These are phyloP conservation scores for Microplitis demolitor DNA, from an alignment of 1,140 invertebrate genomes.

Conservation along the genomic window DNA sequence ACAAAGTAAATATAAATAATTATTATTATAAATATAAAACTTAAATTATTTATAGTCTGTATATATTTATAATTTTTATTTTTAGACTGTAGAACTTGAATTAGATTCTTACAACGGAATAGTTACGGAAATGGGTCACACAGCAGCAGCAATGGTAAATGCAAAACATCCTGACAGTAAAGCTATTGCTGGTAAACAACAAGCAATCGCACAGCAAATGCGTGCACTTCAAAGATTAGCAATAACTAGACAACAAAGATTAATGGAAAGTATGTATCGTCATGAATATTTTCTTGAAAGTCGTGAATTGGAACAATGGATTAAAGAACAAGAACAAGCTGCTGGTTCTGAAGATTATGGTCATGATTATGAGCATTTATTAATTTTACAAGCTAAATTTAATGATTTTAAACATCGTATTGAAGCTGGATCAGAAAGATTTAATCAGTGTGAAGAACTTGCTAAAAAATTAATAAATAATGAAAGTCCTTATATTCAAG, in stretches of 20 bases:
- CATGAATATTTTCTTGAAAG: constrained; percentile 94
- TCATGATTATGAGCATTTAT: constrained; percentile 94
- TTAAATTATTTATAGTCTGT: background rate
- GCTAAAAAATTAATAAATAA: constrained; percentile 88
- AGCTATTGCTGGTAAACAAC: constrained; percentile 78
- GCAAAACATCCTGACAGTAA: constrained; percentile 80
- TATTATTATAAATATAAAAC: constrained; percentile 42
- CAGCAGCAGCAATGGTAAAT: constrained; percentile 78
- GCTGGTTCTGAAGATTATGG: constrained; percentile 95
- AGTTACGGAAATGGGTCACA: constrained; percentile 89
- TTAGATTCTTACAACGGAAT: constrained; percentile 92
- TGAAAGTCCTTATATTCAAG: constrained; percentile 85
- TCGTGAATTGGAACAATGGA: constrained; percentile 92
- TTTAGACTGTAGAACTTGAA: constrained; percentile 78
- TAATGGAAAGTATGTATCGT: constrained; percentile 90
- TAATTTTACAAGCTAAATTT: constrained; percentile 90
- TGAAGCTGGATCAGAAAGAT: constrained; percentile 89
- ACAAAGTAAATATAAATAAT: constrained; percentile 68
- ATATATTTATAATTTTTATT: constrained; percentile 58
- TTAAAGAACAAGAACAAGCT: constrained; percentile 88
- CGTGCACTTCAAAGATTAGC: constrained; percentile 82
- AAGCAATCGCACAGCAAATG: constrained; percentile 77
- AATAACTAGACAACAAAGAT: constrained; percentile 76
- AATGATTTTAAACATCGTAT: constrained; percentile 93
- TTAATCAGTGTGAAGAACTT: constrained; percentile 89